A percentile compares a stretch with the other conserved stretches of the same genome.
phyloP scores from a whole-genome alignment of 2,797 vertebrate species.

The Megalops cyprinoides region DNA sequence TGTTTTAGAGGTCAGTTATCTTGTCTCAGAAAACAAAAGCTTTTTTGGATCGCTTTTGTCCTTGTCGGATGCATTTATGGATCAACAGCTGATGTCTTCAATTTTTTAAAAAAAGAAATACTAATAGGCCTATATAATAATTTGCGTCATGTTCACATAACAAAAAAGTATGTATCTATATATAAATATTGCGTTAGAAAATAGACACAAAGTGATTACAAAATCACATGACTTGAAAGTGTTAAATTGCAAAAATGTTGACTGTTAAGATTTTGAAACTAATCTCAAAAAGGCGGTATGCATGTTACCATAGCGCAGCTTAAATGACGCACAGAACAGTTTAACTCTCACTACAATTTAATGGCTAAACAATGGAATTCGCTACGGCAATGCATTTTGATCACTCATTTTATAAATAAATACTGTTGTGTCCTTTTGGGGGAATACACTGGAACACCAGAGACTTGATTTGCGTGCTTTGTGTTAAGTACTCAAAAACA shows the following conservation, averaged over 20 bases:
- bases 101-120: background rate
- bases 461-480: background rate
- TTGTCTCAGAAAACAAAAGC: background rate
- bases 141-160: background rate
- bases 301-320: background rate
- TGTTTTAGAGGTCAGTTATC: background rate
- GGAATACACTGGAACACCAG: background rate
- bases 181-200: background rate
- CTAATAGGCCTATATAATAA: too few relatives aligned
- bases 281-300: background rate
- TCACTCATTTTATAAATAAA: background rate
- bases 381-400: background rate
- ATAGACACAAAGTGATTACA: background rate
- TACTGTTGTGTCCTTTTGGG: background rate
- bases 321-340: background rate
- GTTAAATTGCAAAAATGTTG: background rate
- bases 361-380: background rate
- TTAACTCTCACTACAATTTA: background rate
- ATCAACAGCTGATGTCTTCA: background rate
- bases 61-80: background rate
- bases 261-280: background rate
- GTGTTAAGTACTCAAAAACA: background rate
- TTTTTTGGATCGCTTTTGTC: slow-evolving; percentile 14
- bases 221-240: background rate
- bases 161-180: background rate